Evolutionary conservation across 1,140 invertebrate genomes (phyloP), one percentile per base, ranked within the genome.

Genomic region (Cydia splendana): DNA sequence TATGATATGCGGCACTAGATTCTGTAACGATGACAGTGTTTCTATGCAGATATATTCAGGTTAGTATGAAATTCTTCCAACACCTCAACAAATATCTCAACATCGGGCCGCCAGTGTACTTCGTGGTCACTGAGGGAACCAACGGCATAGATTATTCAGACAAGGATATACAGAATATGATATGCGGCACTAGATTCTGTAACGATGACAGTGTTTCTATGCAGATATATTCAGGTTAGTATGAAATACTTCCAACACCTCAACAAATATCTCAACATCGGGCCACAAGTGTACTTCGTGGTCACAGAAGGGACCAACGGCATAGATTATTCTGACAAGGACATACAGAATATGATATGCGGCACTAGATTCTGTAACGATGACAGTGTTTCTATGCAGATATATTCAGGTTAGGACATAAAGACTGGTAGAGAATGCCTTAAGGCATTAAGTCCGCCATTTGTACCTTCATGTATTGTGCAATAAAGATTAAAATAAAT

Each of bases 241-340:
- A 53, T 24, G 10, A 15, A 48, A 15, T 62, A 51, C 3, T 51
- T 15, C 48, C 48, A 42, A 42, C 96, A 95, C 79, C 93, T 99
- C 76, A 97, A 97, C 82, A 94, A 95, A 69, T 99, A 98, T 88
- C 93, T 99, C 53, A 97, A 97, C 77, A 98, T 99, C 80, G 99
- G 99, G 0, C 97, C 98, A 0, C 98, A 98, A 0, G 96, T 99
- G 34, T 99, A 99, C 92, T 99, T 99, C 92, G 98, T 99, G 0
- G 94, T 99, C 0, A 98, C 97, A 76, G 95, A 95, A 28, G 96
- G 96, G 0, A 98, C 97, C 77, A 95, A 95, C 28, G 96, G 96
- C 0, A 91, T 98, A 24, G 95, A 99, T 92, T 99, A 97, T 90
- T 96, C 96, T 0, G 93, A 96, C 30, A 88, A 89, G 4, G 85